Conservation (phyloP, 2,888 invertebrate genomes). For the Chalcosyrphus nemorum region DNA sequence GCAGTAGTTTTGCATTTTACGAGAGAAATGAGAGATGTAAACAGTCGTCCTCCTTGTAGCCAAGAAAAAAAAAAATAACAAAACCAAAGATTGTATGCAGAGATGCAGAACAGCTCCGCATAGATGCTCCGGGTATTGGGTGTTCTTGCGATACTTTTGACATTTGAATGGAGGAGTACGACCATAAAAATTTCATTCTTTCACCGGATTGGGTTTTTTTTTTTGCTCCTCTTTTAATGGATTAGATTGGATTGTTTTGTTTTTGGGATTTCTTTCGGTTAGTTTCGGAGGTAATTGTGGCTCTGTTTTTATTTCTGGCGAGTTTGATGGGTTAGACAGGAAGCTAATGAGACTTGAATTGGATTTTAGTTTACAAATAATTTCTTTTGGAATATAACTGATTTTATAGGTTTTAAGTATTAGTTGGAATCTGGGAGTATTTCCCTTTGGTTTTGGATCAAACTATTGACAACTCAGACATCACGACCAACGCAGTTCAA, state of each 20-base stretch:
- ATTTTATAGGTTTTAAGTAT: too few species aligned
- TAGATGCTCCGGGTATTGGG: constrained; percentile 61
- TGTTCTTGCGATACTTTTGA: constrained; percentile 58
- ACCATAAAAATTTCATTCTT: constrained; percentile 29
- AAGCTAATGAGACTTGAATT: constrained; percentile 18
- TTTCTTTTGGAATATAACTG: too few species aligned
- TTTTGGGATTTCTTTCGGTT: neutral
- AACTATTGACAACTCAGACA: too few species aligned
- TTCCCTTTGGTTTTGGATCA: too few species aligned
- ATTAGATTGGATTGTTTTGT: constrained; percentile 12
- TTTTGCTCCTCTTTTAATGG: neutral
- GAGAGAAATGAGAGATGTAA: constrained; percentile 53
- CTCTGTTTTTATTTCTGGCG: neutral
- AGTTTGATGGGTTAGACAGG: neutral
- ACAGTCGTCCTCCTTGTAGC: constrained; percentile 13
- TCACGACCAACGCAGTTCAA: too few species aligned
- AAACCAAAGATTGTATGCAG: constrained; percentile 16
- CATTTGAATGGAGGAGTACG: constrained; percentile 62
- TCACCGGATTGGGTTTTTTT: too few species aligned
- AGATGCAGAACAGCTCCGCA: constrained; percentile 42
- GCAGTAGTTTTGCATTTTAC: constrained; percentile 60
- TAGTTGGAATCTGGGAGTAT: too few species aligned
- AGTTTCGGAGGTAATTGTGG: neutral
- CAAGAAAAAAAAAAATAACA: too few species aligned
- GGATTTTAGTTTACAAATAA: too few species aligned